A percentile compares a stretch with the other conserved stretches of the same genome.
phyloP scores from a whole-genome alignment of 2,797 vertebrate genomes.

The Centropyge bicolor region DNA sequence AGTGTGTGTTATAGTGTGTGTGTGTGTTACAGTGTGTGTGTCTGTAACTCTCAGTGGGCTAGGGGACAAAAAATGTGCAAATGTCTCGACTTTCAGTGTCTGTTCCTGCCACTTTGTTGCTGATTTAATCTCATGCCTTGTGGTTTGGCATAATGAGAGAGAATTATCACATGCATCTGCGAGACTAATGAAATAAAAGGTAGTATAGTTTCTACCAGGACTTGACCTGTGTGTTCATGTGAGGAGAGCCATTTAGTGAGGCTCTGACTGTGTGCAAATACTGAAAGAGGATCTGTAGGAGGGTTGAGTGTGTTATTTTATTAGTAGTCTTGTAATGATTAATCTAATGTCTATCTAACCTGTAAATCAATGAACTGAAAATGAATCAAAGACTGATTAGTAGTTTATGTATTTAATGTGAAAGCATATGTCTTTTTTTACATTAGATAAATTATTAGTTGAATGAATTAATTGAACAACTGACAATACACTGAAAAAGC shows the following conservation, averaged over 20 bases:
- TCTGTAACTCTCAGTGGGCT: not conserved
- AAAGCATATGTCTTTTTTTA: not conserved
- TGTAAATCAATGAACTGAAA: not conserved
- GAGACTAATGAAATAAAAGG: constrained; percentile 2
- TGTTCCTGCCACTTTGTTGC: constrained; percentile 19
- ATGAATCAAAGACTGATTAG: no score
- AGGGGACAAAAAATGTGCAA: constrained; percentile 35
- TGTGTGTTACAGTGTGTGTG: constrained; percentile 11
- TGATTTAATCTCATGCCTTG: constrained; percentile 11
- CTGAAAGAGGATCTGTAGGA: not conserved
- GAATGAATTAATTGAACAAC: not conserved
- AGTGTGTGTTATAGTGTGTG: constrained; percentile 7
- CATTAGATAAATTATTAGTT: not conserved
- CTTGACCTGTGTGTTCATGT: not conserved
- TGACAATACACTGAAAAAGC: no score
- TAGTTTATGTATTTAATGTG: no score
- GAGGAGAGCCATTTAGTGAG: not conserved
- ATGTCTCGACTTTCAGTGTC: constrained; percentile 39
- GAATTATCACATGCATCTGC: not conserved
- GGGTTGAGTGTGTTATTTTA: not conserved
- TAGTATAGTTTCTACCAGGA: not conserved
- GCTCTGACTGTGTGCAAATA: not conserved
- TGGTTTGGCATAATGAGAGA: constrained; percentile 18
- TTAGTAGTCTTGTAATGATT: not conserved
- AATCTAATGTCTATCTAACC: not conserved